Base-by-base conservation (phyloP, 2,797 vertebrate genomes). In the Enteromius fasciolatus region DNA sequence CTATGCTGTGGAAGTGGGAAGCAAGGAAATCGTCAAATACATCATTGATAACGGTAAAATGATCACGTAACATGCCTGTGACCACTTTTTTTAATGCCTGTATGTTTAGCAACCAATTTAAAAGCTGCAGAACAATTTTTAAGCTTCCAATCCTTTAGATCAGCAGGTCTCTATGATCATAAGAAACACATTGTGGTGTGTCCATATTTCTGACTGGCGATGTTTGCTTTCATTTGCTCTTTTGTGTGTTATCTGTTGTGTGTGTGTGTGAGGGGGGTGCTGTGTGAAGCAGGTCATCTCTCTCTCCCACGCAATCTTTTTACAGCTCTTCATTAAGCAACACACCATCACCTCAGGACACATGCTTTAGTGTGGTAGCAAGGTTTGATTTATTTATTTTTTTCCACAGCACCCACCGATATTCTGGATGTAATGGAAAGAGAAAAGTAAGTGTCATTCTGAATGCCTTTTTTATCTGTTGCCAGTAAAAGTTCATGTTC, bases 11-110 rank as follows among this genome's bases (percentile, higher is more conserved):
- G 91, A 90, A 46, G 88, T 93, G 0, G 97, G 96, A 83, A 97
- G 95, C 93, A 98, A 98, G 89, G 97, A 99, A 68, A 95, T 95
- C 33, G 97, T 98, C 84, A 96, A 93, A 89, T 99, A 96, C 91
- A 94, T 99, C 89, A 94, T 98, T 0, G 95, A 97, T 87, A 95
- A 97, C 0, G 96, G 97, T 99, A 90, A 94, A 91, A 20, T 46
- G 5, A 73, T 48, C n/a, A n/a, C n/a, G n/a, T n/a, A n/a, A n/a
- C n/a, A n/a, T n/a, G n/a, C n/a, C n/a, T n/a, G n/a, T n/a, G n/a
- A n/a, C n/a, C n/a, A n/a, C n/a, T n/a, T n/a, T 28, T 44, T 36
- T 44, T 10, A 33, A n/a, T 48, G 39, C 23, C 28, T 78, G 17
- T n/a, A 50, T 52, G n/a, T 50, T 25, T 10, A 63, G 39, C n/a